Evolutionary conservation across 1,140 invertebrate species (phyloP).

Genomic region (Drosophila trapezifrons): DNA sequence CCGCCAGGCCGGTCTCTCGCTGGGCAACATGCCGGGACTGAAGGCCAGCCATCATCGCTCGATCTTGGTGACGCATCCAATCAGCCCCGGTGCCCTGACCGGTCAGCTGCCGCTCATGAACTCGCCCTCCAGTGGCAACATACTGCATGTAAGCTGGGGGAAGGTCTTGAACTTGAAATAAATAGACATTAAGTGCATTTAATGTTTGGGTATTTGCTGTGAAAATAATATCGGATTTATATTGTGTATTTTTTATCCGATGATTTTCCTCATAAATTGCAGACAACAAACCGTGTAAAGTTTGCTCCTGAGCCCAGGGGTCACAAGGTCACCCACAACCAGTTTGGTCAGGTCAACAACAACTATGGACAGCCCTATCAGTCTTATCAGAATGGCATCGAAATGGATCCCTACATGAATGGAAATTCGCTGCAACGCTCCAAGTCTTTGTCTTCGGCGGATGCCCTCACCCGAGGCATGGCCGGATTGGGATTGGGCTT

Average conservation of each 20-base stretch:
- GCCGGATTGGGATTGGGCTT: conserved; percentile 86
- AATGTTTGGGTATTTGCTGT: neutral
- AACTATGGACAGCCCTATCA: conserved; percentile 68
- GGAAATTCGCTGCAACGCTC: conserved; percentile 87
- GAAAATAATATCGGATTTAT: too few relatives aligned
- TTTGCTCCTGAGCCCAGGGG: conserved; percentile 75
- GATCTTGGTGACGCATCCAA: conserved; percentile 75
- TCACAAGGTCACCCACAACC: conserved; percentile 51
- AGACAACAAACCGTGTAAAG: conserved; percentile 78
- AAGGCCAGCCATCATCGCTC: conserved; percentile 79
- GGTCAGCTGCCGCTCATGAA: conserved; percentile 85
- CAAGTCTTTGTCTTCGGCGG: conserved; percentile 91
- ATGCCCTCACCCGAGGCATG: conserved; percentile 87
- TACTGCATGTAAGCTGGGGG: conserved; percentile 86
- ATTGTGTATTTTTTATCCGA: neutral
- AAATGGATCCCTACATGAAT: conserved; percentile 71
- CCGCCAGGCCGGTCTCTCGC: conserved; percentile 73
- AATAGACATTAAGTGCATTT: neutral
- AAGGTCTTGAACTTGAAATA: neutral
- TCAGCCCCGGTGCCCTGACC: conserved; percentile 71
- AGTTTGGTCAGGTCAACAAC: conserved; percentile 48
- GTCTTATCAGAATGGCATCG: conserved; percentile 74
- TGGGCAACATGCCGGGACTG: conserved; percentile 68
- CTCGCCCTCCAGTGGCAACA: conserved; percentile 88
- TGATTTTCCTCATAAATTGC: conserved; percentile 1